A percentile compares a stretch with the other conserved stretches of the same genome.
Evolutionary conservation across 2,113 vertebrate genomes (phyloP).

Genomic region (Ginglymostoma cirratum): DNA sequence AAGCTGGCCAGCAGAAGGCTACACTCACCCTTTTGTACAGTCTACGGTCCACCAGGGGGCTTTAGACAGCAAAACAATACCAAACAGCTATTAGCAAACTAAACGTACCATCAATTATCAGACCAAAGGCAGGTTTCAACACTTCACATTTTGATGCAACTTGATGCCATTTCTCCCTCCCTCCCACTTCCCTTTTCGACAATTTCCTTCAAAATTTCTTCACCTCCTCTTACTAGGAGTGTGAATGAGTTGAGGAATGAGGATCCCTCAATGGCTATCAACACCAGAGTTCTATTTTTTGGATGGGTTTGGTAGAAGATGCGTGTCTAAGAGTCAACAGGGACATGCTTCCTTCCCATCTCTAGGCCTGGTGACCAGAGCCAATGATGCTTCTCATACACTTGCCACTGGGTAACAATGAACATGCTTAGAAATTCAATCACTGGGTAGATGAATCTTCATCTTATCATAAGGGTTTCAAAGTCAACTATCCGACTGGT

Average conservation of each 20-base stretch:
- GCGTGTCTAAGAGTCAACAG: neutral
- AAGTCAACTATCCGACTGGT: neutral
- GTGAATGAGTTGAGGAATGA: neutral
- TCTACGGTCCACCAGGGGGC: constrained; percentile 99
- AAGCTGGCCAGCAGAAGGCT: constrained; percentile 85
- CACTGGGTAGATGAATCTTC: neutral
- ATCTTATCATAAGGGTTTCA: neutral
- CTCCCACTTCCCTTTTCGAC: neutral
- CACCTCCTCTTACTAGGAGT: neutral
- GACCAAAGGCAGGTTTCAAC: constrained; percentile 32
- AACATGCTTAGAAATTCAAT: neutral
- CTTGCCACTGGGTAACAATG: neutral
- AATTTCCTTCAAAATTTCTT: neutral
- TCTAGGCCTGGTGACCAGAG: neutral
- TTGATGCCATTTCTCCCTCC: neutral
- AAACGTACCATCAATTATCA: constrained; percentile 52
- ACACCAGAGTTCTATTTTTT: neutral
- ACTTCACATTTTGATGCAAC: constrained; percentile 31
- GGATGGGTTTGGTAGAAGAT: neutral
- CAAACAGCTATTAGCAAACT: constrained; percentile 97
- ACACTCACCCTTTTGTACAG: constrained; percentile 99
- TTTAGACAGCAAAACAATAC: constrained; percentile 98
- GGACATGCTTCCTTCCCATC: neutral
- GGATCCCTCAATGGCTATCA: neutral
- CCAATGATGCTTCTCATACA: neutral